Evolutionary conservation across 2,888 invertebrate species (phyloP), one percentile per base, ranked within the genome.

Genomic region (Drosophila mayaguana): DNA sequence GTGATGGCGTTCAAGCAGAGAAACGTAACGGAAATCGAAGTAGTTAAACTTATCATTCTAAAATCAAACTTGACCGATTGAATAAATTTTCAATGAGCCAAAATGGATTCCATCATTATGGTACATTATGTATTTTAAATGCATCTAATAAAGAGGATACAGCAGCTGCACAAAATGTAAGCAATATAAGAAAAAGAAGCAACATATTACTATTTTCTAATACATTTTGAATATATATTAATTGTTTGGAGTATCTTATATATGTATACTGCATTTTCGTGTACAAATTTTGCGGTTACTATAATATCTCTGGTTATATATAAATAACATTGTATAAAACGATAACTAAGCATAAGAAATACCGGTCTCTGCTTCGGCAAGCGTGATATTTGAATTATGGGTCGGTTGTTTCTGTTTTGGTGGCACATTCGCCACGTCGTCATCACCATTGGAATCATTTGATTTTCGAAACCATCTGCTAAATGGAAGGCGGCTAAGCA

Each of bases 381-480:
- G 59, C 12, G 72, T 70, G 14, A 82, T 60, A 0, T 80, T 45
- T 7, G 25, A 79, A 54, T 84, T 72, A 42, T 65, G 6, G 18
- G 6, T 34, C 16, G 32, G 12, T 2, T 22, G 12, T 0, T n/a
- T 43, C 7, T 32, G 43, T 20, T 20, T 34, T n/a, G 20, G 11
- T 16, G 32, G 3, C 20, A 2, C 5, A 32, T 20, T 32, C 12
- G 8, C 3, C 28, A 8, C 14, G 9, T 16, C 16, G 8, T 8
- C n/a, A 36, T 14, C 5, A 14, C 1, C 18, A 12, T 34, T 92
- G 25, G 88, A 91, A 70, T 92, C 92, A 75, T 92, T 93, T 28
- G 92, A 91, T 60, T 92, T 93, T 22, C 92, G 91, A 72, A 93
- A 93, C 93, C 93, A 93, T 77, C 91, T 92, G 38, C 92, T 92